These are phyloP conservation scores for Eucidaris tribuloides DNA, from an alignment of 35 echinoderm and acorn worm genomes.

Conservation along the genomic window DNA sequence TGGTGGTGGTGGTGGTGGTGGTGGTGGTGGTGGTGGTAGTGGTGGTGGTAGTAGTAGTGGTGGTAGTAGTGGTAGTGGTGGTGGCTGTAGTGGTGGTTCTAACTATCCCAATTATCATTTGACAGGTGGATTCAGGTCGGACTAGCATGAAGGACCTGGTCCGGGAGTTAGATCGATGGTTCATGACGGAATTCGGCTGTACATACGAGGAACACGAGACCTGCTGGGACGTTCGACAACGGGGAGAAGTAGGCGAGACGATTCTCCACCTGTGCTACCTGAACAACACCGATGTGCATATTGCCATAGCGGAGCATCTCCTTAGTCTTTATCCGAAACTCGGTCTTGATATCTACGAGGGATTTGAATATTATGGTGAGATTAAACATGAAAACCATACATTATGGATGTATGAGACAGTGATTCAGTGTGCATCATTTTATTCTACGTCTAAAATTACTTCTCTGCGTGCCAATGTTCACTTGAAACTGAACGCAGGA, in stretches of 20 bases:
- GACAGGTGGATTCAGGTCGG: neutral
- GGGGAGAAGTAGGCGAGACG: constrained; percentile 91
- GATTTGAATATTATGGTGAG: constrained; percentile 87
- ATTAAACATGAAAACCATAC: no score
- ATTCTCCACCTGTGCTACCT: constrained; percentile 86
- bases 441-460: no score
- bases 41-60: no score
- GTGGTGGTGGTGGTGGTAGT: no score
- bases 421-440: no score
- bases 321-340: constrained; percentile 68
- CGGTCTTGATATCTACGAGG: constrained; percentile 82
- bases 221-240: constrained; percentile 80
- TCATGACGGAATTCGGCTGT: neutral
- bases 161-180: constrained; percentile 13
- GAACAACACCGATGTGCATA: constrained; percentile 73
- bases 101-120: no score
- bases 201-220: constrained; percentile 45
- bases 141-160: neutral
- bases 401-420: no score
- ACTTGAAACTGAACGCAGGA: no score
- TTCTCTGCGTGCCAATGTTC: no score
- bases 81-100: no score
- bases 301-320: constrained; percentile 50
- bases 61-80: no score
- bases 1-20: no score